Evolutionary conservation across 2,113 vertebrate genomes (phyloP).

Genomic region (Anguilla rostrata): DNA sequence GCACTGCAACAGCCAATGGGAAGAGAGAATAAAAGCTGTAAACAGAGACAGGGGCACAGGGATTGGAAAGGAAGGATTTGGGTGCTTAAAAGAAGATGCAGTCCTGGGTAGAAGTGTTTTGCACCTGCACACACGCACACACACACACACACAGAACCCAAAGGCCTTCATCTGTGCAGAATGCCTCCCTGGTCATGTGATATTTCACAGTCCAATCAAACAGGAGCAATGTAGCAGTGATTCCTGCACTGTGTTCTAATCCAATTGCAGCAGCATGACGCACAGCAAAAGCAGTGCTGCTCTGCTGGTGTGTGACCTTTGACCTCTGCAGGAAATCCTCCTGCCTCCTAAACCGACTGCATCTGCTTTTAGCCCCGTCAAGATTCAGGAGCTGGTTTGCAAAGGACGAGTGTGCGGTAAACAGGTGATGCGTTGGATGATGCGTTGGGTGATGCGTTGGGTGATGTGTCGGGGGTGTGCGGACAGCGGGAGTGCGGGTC

Average conservation of each 20-base stretch:
- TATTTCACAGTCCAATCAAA: not conserved
- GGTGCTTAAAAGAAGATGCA: not conserved
- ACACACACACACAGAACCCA: no score
- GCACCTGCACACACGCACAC: no score
- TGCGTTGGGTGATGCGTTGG: not conserved
- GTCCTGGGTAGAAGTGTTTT: no score
- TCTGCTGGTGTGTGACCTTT: not conserved
- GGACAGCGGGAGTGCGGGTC: conserved; percentile 13
- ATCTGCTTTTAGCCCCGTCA: not conserved
- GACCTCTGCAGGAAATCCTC: not conserved
- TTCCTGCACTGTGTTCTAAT: not conserved
- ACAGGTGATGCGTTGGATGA: not conserved
- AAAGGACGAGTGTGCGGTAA: conserved; percentile 38
- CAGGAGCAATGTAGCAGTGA: not conserved
- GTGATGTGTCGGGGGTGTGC: not conserved
- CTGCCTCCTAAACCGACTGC: not conserved
- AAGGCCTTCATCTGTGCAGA: no score
- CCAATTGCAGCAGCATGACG: not conserved
- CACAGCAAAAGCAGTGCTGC: not conserved
- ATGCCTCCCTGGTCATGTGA: not conserved
- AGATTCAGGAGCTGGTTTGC: conserved; percentile 60
- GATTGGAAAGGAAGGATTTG: not conserved
- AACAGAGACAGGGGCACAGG: no score
- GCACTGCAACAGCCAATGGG: no score
- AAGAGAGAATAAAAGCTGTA: not conserved